Percentiles rank a stretch among this genome's conserved stretches.
Evolutionary conservation across 1,140 invertebrate species (phyloP).

Genomic region (Macrostomum lignano): DNA sequence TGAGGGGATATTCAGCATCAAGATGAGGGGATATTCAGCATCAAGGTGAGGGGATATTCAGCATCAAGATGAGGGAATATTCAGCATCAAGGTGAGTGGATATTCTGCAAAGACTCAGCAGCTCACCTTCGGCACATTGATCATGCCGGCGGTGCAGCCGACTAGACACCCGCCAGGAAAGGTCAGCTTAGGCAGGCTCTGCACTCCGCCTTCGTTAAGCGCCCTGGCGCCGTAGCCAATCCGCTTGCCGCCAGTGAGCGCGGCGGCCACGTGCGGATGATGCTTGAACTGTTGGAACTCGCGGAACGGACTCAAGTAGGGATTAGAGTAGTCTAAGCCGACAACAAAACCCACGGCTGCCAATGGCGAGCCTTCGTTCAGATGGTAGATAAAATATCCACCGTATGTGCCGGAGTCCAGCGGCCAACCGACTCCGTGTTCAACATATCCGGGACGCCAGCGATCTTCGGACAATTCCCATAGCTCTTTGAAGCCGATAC

Average conservation of each 20-base stretch:
- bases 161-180: conserved; percentile 79
- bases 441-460: conserved; percentile 62
- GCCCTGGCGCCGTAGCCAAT: conserved; percentile 82
- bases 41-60: too few species aligned
- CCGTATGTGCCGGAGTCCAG: conserved; percentile 71
- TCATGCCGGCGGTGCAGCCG: conserved; percentile 68
- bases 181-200: conserved; percentile 54
- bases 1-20: too few species aligned
- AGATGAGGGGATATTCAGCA: too few species aligned
- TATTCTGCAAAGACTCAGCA: too few species aligned
- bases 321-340: conserved; percentile 76
- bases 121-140: conserved; percentile 86
- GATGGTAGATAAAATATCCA: conserved; percentile 82
- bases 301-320: conserved; percentile 60
- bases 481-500: conserved; percentile 92
- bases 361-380: conserved; percentile 48
- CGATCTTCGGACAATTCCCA: conserved; percentile 74
- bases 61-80: too few species aligned
- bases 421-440: conserved; percentile 93
- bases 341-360: conserved; percentile 70
- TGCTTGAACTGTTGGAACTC: conserved; percentile 79
- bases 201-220: conserved; percentile 75
- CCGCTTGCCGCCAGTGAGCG: conserved; percentile 50
- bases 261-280: conserved; percentile 50
- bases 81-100: too few species aligned